Base-by-base conservation (phyloP, 2,888 invertebrate genomes). In the Camptogramma bilineatum region DNA sequence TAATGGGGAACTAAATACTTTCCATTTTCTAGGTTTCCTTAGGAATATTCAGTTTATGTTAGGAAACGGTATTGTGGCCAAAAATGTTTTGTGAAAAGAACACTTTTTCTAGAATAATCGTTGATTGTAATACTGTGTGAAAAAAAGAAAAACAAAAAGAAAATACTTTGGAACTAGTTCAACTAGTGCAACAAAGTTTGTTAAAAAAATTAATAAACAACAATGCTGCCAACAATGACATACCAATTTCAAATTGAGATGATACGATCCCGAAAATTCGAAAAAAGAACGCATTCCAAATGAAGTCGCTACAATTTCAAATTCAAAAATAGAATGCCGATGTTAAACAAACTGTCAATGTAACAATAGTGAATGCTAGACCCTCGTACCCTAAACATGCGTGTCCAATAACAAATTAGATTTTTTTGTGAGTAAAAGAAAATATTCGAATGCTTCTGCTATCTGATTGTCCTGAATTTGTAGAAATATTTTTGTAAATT, bases 331-430 rank as follows among this genome's bases (percentile, higher is more conserved):
- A 73, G 78, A 82, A 83, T 64, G 72, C 74, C 76, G 74, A 74
- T 86, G 86, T 86, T 88, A 86, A 82, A 80, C 78, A 81, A 84
- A 83, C 87, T 88, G 89, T 89, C 88, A 88, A 66, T 61, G 70
- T 52, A 65, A 89, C 88, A 88, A 88, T 82, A 75, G 80, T 69
- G 24, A 53, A 53, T 60, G 78, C 78, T 80, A 75, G 73, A 81
- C 82, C 63, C 68, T 80, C 79, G 74, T 73, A 66, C 76, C 73
- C 79, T 74, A 80, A 81, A 81, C 77, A 80, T 74, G 77, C 84
- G 82, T 87, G 86, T 87, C 82, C 77, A 81, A 86, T 85, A 86
- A 83, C 87, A 83, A 80, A 79, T 81, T 76, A 75, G 54, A 77
- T 77, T 77, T 83, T 79, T 79, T 78, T 70, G 50, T 71, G 21